phyloP scores from a whole-genome alignment of 1,140 invertebrate genomes.

The Vanessa tameamea region DNA sequence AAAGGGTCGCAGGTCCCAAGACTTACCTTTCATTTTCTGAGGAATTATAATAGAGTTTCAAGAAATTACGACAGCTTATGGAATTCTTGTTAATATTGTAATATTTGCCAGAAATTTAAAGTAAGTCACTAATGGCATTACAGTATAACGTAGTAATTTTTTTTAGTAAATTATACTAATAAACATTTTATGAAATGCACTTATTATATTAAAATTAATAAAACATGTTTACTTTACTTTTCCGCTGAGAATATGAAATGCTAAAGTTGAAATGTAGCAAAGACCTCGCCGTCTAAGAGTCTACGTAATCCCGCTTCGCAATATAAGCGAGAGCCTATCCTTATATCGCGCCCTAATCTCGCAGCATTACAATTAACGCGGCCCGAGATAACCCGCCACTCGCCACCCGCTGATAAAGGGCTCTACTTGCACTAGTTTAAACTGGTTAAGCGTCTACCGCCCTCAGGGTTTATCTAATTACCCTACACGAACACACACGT shows the following conservation, averaged over 20 bases:
- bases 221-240: not conserved
- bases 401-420: slow-evolving; percentile 76
- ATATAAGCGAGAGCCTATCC: slow-evolving; percentile 46
- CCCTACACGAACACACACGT: slow-evolving; percentile 61
- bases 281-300: slow-evolving; percentile 32
- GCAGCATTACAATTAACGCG: slow-evolving; percentile 78
- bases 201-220: no score
- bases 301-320: slow-evolving; percentile 42
- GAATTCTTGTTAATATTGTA: slow-evolving; percentile 1
- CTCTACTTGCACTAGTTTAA: slow-evolving; percentile 66
- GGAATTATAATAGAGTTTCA: slow-evolving; percentile 62
- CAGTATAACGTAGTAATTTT: no score
- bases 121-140: not conserved
- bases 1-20: slow-evolving; percentile 63
- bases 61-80: slow-evolving; percentile 50
- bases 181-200: no score
- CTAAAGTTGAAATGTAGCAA: not conserved
- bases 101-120: not conserved
- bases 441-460: slow-evolving; percentile 72
- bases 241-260: not conserved
- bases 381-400: slow-evolving; percentile 76
- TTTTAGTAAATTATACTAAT: no score
- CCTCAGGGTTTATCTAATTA: slow-evolving; percentile 78
- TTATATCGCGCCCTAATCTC: slow-evolving; percentile 74
- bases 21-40: slow-evolving; percentile 67